Base-by-base conservation (phyloP, 2,888 invertebrate species). In the Alentia gelatinosa region DNA sequence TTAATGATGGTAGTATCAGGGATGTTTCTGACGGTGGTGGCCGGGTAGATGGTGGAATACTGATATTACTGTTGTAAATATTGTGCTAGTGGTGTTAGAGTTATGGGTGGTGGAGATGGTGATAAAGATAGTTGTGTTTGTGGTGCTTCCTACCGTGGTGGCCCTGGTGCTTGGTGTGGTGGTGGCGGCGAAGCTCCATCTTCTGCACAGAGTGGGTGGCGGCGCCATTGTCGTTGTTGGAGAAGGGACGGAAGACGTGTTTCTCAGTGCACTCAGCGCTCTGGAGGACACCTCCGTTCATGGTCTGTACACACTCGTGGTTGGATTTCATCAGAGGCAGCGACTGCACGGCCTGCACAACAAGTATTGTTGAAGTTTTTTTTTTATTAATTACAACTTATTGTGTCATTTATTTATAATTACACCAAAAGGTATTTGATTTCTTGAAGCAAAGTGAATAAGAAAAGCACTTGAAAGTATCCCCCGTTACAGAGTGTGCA, bases 191-290 rank as follows among this genome's bases (percentile, higher is more conserved):
- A 90, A 93, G 95, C 40, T 93, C 94, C 74, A 95, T 93, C 23
- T 94, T 95, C 93, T 96, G 96, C 0, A 94, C 93, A 30, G 95
- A 95, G n/a, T 94, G 94, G 12, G 96, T 96, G 23, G 95, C 19
- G 30, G 90, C 90, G 9, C 90, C 90, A 30, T 50, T 86, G 40
- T 56, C 56, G 23, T 86, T 33, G 68, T 86, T 63, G 40, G 90
- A 90, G 96, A 98, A 97, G 0, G 98, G 98, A 84, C 97, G 96
- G 96, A 97, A 97, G 33, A 97, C 96, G 95, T 98, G 98, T 89
- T 97, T 97, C 95, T 98, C 98, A 23, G 96, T 96, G 39, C 97
- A 97, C 0, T 96, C 96, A 0, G 97, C 97, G 91, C 97, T 97
- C 94, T 97, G 97, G 12, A 98, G 96, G 23, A 97, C 96, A 1